A percentile compares a stretch with the other conserved stretches of the same genome.
Conservation (phyloP, 2,113 vertebrate genomes). For the Macrotis lagotis region DNA sequence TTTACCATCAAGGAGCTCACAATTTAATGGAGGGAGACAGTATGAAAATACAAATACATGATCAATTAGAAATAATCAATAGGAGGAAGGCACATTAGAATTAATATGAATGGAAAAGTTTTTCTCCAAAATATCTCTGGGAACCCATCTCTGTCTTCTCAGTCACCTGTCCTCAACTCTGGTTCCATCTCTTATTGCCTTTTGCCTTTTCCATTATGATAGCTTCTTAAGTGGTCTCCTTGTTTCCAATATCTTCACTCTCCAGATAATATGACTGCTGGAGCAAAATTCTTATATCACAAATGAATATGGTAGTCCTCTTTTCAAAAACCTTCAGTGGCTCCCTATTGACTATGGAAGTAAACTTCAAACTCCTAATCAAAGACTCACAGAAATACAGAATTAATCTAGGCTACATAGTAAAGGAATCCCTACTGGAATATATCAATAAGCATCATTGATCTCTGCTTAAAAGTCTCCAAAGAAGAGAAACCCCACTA, state of each 20-base stretch:
- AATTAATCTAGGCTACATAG: neutral
- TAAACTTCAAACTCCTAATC: neutral
- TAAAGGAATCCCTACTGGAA: neutral
- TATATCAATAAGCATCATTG: neutral
- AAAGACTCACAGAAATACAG: neutral
- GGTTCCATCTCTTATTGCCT: neutral
- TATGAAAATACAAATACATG: neutral
- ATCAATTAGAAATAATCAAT: neutral
- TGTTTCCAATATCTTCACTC: neutral
- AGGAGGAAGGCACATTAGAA: neutral
- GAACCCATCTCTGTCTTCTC: neutral
- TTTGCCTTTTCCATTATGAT: neutral
- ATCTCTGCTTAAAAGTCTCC: neutral
- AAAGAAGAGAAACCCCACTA: neutral
- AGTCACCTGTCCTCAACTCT: no score
- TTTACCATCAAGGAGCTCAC: neutral
- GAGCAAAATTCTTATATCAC: neutral
- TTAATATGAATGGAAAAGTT: neutral
- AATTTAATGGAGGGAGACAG: neutral
- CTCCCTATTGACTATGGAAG: neutral
- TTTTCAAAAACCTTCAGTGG: neutral
- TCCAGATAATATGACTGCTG: neutral
- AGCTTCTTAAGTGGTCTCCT: neutral
- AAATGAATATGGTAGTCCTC: neutral
- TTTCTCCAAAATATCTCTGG: neutral